Evolutionary conservation across 1,140 invertebrate genomes (phyloP).

Genomic region (Drosophila leontia): DNA sequence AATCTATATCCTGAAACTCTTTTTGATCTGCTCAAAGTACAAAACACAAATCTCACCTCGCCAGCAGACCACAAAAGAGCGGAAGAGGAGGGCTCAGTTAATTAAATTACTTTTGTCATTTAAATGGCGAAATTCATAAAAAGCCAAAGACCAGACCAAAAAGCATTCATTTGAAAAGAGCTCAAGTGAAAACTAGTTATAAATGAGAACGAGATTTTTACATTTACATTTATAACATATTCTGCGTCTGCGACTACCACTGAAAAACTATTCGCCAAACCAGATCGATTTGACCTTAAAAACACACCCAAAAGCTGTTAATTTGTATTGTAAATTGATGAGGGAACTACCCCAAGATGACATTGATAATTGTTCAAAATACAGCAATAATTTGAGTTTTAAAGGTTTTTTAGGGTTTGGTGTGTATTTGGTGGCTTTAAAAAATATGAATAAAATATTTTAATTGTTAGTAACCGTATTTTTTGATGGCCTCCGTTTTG

Average conservation of each 20-base stretch:
- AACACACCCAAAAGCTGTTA: conserved; percentile 49
- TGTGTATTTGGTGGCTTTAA: neutral
- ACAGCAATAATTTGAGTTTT: conserved; percentile 12
- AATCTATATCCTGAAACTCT: neutral
- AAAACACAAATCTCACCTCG: neutral
- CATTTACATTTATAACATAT: conserved; percentile 48
- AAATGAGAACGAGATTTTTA: conserved; percentile 48
- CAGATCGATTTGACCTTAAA: conserved; percentile 47
- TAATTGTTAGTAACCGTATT: conserved; percentile 17
- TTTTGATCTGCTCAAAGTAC: neutral
- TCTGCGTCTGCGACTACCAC: conserved; percentile 7
- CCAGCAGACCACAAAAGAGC: conserved; percentile 9
- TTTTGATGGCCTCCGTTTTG: conserved; percentile 2
- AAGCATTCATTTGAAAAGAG: conserved; percentile 27
- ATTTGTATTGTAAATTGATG: conserved; percentile 30
- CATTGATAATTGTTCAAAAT: conserved; percentile 25
- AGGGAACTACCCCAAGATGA: conserved; percentile 21
- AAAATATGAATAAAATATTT: conserved; percentile 31
- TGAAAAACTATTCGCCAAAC: conserved; percentile 34
- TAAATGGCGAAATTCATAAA: conserved; percentile 32
- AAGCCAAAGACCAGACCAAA: neutral
- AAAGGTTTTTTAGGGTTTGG: conserved; percentile 21
- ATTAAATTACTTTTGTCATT: conserved; percentile 48
- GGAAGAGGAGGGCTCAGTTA: conserved; percentile 25
- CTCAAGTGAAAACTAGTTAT: conserved; percentile 48